phyloP scores from a whole-genome alignment of 2,113 vertebrate species.

The Gobio gobio region DNA sequence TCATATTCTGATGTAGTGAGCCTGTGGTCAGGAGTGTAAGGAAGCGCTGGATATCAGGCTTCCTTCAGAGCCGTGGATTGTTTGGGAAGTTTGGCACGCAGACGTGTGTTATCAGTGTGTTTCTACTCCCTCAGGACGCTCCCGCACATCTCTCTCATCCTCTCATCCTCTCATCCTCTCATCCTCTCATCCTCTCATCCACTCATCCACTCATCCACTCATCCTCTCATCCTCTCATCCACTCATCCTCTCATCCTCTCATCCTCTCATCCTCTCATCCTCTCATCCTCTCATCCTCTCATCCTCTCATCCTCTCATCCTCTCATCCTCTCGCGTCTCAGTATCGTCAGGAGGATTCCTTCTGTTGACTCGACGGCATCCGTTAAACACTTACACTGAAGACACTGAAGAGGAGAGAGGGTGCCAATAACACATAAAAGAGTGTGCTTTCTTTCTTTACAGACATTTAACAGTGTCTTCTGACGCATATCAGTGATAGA shows the following conservation, averaged over 20 bases:
- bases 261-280: no score
- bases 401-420: background rate
- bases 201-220: no score
- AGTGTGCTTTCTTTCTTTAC: background rate
- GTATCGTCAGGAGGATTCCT: conserved; percentile 2
- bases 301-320: no score
- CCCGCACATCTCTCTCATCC: background rate
- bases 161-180: no score
- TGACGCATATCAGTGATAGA: background rate
- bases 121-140: conserved; percentile 6
- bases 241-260: no score
- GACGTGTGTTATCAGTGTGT: background rate
- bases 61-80: background rate
- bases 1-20: no score
- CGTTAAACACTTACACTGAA: conserved; percentile 10
- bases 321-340: conserved; percentile 15
- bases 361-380: background rate
- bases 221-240: no score
- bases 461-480: background rate
- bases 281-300: no score
- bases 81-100: conserved; percentile 1
- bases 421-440: background rate
- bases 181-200: no score
- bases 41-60: background rate
- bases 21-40: background rate